Evolutionary conservation across 2,113 vertebrate genomes (phyloP).

Genomic region (Enhydra lutris): DNA sequence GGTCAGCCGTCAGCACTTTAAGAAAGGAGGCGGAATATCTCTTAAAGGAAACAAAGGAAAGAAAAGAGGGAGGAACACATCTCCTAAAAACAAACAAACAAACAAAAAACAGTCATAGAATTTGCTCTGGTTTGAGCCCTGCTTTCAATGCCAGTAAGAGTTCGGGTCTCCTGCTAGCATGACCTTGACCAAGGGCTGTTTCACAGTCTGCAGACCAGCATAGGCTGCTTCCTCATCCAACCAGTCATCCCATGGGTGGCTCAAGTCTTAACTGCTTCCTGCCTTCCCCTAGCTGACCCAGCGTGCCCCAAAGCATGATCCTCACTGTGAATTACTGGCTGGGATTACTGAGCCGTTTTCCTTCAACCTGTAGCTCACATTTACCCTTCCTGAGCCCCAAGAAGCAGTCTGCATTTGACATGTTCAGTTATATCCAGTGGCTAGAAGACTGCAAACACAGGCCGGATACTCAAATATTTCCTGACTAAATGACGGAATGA

Average conservation of each 20-base stretch:
- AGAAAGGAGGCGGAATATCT: background rate
- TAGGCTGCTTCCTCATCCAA: background rate
- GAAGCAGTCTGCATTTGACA: background rate
- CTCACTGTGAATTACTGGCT: background rate
- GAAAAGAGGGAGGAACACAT: background rate
- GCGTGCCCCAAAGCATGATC: background rate
- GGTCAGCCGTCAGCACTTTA: background rate
- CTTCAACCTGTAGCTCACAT: background rate
- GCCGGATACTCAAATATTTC: background rate
- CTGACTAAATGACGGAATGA: background rate
- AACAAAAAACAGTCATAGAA: background rate
- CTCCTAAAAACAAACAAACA: background rate
- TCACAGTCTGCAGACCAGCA: background rate
- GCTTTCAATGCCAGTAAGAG: background rate
- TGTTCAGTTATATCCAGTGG: background rate
- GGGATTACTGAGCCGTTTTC: background rate
- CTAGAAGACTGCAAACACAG: background rate
- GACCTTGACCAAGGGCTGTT: background rate
- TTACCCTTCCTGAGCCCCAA: background rate
- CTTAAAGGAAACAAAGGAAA: conserved; percentile 14
- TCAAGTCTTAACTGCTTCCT: background rate
- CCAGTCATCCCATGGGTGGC: background rate
- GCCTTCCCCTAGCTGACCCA: background rate
- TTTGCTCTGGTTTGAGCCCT: background rate
- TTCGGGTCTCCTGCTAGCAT: background rate